Percentiles rank a stretch among this genome's conserved stretches.
phyloP scores from a whole-genome alignment of 2,888 invertebrate genomes.

The Synanthedon formicaeformis region DNA sequence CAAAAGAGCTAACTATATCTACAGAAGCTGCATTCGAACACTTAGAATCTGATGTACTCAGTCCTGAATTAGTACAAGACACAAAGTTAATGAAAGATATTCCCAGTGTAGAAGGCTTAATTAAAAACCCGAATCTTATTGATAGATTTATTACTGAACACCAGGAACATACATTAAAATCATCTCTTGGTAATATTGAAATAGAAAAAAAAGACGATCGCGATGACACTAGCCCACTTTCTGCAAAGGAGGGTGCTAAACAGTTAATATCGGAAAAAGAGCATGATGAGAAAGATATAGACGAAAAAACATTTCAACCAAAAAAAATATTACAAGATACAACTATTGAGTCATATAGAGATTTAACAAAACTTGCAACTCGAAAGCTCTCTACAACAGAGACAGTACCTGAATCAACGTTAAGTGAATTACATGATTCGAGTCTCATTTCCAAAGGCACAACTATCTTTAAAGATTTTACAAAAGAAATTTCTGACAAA shows the following conservation, averaged over 20 bases:
- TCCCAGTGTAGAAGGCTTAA: background rate
- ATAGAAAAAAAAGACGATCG: background rate
- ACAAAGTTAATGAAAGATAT: background rate
- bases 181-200: background rate
- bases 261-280: slow-evolving; percentile 13
- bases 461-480: background rate
- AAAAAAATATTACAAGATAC: background rate
- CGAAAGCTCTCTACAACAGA: background rate
- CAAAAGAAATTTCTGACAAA: slow-evolving; percentile 30
- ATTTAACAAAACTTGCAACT: too few relatives aligned
- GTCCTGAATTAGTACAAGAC: slow-evolving; percentile 12
- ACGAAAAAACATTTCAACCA: background rate
- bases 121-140: background rate
- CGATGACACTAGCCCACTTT: slow-evolving; percentile 5
- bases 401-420: background rate
- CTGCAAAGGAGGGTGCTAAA: slow-evolving; percentile 11
- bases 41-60: slow-evolving; percentile 8
- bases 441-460: background rate
- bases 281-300: slow-evolving; percentile 11
- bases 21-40: slow-evolving; percentile 8
- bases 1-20: slow-evolving; percentile 7
- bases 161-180: background rate
- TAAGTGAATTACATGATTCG: background rate
- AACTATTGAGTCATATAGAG: background rate
- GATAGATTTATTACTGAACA: background rate